Conservation (phyloP, 1,140 invertebrate species). For the Apis laboriosa region DNA sequence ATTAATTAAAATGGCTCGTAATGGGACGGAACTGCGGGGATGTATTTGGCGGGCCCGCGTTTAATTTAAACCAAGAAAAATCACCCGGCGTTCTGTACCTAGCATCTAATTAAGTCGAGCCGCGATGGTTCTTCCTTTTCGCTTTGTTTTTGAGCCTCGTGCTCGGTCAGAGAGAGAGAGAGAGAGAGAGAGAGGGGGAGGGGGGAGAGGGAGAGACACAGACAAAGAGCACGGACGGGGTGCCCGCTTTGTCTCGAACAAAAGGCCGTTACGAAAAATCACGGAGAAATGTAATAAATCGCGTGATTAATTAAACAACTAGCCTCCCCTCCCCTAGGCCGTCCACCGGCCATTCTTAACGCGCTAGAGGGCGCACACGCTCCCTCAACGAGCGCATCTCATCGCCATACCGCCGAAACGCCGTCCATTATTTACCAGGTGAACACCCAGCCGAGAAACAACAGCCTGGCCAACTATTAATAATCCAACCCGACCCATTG, state of each 20-base stretch:
- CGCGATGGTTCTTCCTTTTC: constrained; percentile 33
- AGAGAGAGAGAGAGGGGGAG: not conserved
- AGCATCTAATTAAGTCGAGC: constrained; percentile 68
- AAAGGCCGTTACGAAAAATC: constrained; percentile 60
- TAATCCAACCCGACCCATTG: constrained; percentile 12
- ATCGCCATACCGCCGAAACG: not conserved
- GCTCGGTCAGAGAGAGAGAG: not conserved
- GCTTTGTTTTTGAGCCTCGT: constrained; percentile 16
- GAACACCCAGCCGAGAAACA: constrained; percentile 22
- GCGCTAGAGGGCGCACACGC: not conserved
- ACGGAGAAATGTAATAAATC: constrained; percentile 69
- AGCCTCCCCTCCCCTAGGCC: constrained; percentile 15
- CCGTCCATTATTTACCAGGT: constrained; percentile 24
- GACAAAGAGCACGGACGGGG: constrained; percentile 52
- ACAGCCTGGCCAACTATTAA: constrained; percentile 19
- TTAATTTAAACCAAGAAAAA: constrained; percentile 59
- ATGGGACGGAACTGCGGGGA: not conserved
- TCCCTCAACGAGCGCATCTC: constrained; percentile 13
- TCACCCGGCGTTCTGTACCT: constrained; percentile 54
- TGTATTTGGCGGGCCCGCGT: not conserved
- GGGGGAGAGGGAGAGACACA: constrained; percentile 1
- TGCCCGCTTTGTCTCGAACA: constrained; percentile 60
- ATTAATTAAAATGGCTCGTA: constrained; percentile 37
- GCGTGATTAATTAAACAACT: constrained; percentile 67
- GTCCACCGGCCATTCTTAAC: constrained; percentile 28